phyloP scores from a whole-genome alignment of 2,113 vertebrate genomes.

The Callocephalon fimbriatum region DNA sequence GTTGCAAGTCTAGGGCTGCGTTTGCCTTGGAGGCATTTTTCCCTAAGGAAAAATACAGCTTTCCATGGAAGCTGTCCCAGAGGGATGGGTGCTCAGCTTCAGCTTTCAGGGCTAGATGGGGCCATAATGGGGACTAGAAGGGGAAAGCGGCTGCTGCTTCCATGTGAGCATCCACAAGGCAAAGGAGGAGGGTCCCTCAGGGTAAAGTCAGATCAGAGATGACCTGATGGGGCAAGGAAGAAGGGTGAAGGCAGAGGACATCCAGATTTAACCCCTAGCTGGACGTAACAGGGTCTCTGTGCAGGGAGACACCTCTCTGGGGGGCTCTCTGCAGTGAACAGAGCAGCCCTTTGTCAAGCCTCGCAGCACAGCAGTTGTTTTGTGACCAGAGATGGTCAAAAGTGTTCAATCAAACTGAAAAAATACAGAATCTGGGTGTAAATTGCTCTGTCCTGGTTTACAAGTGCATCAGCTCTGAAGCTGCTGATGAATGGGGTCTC shows the following conservation, averaged over 20 bases:
- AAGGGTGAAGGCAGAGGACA: background rate
- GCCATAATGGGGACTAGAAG: rapidly evolving
- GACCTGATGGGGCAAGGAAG: background rate
- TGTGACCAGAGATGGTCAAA: background rate
- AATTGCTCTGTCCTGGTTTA: background rate
- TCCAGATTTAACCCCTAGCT: background rate
- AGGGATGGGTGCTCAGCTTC: background rate
- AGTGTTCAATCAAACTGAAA: background rate
- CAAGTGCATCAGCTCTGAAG: background rate
- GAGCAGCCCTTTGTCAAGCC: background rate
- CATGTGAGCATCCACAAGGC: rapidly evolving
- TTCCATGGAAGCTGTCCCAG: background rate
- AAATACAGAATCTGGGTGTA: background rate
- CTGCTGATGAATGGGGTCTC: background rate
- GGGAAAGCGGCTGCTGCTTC: background rate
- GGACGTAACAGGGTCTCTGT: background rate
- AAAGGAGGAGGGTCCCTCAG: background rate
- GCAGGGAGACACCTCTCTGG: background rate
- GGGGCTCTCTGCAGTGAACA: background rate
- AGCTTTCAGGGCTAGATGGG: background rate
- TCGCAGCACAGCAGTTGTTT: rapidly evolving
- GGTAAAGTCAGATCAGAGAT: background rate
- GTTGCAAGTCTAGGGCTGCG: background rate
- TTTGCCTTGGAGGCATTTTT: background rate
- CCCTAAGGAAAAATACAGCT: background rate